Evolutionary conservation across 2,888 invertebrate species (phyloP), one percentile per base, ranked within the genome.

Genomic region (Trisateles emortualis): DNA sequence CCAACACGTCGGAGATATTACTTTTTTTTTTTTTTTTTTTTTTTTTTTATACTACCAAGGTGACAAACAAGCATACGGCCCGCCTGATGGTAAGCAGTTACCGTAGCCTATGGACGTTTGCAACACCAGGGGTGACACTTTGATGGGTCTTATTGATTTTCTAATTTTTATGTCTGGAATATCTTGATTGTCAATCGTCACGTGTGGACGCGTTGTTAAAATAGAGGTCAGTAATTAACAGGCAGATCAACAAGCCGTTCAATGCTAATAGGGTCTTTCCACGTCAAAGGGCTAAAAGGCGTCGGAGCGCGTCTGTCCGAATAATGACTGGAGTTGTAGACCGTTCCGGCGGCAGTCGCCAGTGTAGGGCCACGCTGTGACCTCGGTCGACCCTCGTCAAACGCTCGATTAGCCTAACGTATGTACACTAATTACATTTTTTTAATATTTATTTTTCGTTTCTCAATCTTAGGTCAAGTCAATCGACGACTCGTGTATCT

Each of bases 231-330:
- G 86, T 89, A 90, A 91, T 91, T 92, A 91, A 87, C 86, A 77
- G 81, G 76, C 86, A 84, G 91, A 90, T 91, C 89, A 89, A 91
- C 90, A 86, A 88, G 88, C 86, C 83, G 82, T 85, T 86, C 85
- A 79, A 88, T 88, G 88, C 86, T 92, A 92, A 91, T 92, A 90
- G 89, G 87, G 81, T 84, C 84, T 86, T 87, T 88, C 86, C 80
- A 88, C 89, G 90, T 91, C 90, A 92, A 91, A 91, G 88, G 86
- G 87, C 88, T 87, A 84, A 88, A 87, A 89, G 87, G 90, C 89
- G 90, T 88, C 78, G 78, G 84, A 88, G 87, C 90, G 88, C 83
- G 87, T 85, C 90, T 89, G 88, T 87, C 89, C 87, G 88, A 87
- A 90, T 91, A 90, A 91, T 89, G 87, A 88, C 74, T 82, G 81